These are phyloP conservation scores for Serilophus lunatus DNA, from an alignment of 2,113 vertebrate genomes.

Conservation along the genomic window DNA sequence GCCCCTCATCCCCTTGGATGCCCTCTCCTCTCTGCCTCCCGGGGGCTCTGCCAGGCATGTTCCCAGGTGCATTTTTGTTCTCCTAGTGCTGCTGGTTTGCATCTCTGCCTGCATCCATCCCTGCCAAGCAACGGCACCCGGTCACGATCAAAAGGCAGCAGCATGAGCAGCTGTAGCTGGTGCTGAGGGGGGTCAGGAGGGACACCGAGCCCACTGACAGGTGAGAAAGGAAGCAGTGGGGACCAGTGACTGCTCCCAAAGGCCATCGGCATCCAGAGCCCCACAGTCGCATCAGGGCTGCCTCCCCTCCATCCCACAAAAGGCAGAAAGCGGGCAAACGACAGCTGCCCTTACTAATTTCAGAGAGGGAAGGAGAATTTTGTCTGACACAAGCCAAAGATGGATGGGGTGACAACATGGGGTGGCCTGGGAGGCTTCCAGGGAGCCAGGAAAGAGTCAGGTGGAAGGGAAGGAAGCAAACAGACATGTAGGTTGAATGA, in stretches of 20 bases:
- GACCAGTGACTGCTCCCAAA: background rate
- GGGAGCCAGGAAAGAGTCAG: background rate
- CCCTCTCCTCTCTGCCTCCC: background rate
- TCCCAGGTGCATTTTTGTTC: background rate
- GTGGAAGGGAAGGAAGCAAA: background rate
- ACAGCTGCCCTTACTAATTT: background rate
- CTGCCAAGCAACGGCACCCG: accelerated
- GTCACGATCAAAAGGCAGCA: background rate
- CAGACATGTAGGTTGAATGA: background rate
- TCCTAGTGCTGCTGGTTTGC: background rate
- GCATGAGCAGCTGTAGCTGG: background rate
- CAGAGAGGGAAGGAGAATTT: background rate
- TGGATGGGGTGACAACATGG: background rate
- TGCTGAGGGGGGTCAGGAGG: background rate
- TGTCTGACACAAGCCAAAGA: background rate
- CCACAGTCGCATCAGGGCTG: background rate
- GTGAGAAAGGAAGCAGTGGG: background rate
- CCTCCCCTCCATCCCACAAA: accelerated
- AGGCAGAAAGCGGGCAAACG: background rate
- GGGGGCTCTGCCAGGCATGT: background rate
- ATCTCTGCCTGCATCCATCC: background rate
- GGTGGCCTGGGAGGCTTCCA: accelerated
- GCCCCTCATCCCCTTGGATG: accelerated
- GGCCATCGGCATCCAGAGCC: background rate
- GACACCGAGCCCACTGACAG: accelerated